Conservation (phyloP, 2,797 vertebrate species). For the Hydrophis major region DNA sequence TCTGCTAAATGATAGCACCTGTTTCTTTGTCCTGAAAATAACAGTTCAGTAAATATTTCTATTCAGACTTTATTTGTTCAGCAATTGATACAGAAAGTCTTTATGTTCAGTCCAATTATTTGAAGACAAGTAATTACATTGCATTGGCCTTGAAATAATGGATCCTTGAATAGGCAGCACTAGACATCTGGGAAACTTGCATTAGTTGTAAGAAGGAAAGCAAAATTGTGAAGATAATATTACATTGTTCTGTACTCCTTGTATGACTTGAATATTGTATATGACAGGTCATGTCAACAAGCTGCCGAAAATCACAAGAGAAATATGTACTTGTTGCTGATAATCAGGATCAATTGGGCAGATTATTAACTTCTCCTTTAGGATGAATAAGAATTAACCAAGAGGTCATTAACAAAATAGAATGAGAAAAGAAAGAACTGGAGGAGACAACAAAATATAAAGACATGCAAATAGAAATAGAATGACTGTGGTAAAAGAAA, state of each 20-base stretch:
- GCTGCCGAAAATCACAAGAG: constrained; percentile 18
- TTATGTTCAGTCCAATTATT: constrained; percentile 27
- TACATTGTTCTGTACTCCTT: background rate
- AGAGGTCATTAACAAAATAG: constrained; percentile 7
- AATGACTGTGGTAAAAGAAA: background rate
- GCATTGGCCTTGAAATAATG: constrained; percentile 49
- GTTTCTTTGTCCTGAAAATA: constrained; percentile 38
- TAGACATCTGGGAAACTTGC: constrained; percentile 6
- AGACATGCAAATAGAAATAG: background rate
- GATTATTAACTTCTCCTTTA: background rate
- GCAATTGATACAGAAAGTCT: background rate
- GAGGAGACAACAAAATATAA: background rate
- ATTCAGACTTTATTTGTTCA: constrained; percentile 30
- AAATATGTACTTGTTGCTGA: background rate
- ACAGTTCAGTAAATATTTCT: constrained; percentile 44
- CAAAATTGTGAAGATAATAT: background rate
- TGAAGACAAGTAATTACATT: constrained; percentile 5
- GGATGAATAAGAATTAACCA: background rate
- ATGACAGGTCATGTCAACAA: background rate
- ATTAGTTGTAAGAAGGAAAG: background rate
- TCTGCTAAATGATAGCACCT: constrained; percentile 33
- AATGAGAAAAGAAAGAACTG: background rate
- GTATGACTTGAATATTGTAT: constrained; percentile 16
- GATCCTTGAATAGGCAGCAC: constrained; percentile 34
- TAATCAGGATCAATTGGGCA: constrained; percentile 9